phyloP scores from a whole-genome alignment of 2,113 vertebrate genomes.

The Sminthopsis crassicaudata region DNA sequence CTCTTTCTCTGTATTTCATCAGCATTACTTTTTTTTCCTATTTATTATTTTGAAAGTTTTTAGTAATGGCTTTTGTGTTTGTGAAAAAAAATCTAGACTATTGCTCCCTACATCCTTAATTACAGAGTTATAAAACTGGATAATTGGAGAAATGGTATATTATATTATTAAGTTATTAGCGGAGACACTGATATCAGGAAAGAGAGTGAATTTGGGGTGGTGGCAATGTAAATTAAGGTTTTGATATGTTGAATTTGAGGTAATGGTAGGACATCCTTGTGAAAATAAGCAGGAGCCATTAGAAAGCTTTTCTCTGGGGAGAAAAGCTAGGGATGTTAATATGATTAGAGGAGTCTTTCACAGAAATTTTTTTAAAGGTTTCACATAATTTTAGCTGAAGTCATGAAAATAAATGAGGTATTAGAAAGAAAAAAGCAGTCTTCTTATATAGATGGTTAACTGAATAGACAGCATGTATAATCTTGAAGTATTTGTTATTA shows the following conservation, averaged over 20 bases:
- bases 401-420: not conserved
- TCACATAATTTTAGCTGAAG: not conserved
- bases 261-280: not conserved
- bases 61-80: not conserved
- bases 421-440: not conserved
- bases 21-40: not conserved
- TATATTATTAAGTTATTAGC: not conserved
- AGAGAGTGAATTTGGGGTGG: not conserved
- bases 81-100: not conserved
- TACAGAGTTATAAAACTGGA: not conserved
- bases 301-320: not conserved
- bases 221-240: not conserved
- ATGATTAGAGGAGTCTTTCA: not conserved
- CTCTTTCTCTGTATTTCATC: slow-evolving; percentile 36
- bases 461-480: not conserved
- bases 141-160: not conserved
- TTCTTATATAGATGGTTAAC: not conserved
- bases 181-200: not conserved
- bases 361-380: not conserved
- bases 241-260: not conserved
- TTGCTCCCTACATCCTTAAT: not conserved
- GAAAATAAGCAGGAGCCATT: not conserved
- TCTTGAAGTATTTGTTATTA: not conserved
- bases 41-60: slow-evolving; percentile 14
- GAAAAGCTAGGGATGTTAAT: not conserved